phyloP scores from a whole-genome alignment of 1,140 invertebrate species.

The Nymphalis io region DNA sequence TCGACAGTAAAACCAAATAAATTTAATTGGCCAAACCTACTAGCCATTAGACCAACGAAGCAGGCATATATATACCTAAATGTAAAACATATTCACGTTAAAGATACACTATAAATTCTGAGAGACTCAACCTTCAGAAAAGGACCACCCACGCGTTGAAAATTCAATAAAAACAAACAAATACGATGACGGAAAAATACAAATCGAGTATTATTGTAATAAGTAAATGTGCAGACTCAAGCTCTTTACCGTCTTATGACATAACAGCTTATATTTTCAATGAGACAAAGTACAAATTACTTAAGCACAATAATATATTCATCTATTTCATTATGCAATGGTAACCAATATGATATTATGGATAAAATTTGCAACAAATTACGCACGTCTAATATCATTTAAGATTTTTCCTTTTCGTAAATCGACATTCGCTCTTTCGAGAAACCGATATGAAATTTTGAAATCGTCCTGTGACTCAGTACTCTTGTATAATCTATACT shows the following conservation, averaged over 20 bases:
- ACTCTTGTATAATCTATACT: neutral
- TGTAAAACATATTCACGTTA: neutral
- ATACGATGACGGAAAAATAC: constrained; percentile 41
- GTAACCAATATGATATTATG: constrained; percentile 4
- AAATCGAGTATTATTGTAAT: constrained; percentile 29
- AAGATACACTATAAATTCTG: neutral
- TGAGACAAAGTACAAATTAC: neutral
- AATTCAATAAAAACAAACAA: constrained; percentile 41
- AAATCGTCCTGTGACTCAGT: neutral
- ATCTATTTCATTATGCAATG: neutral
- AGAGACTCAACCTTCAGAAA: constrained; percentile 25
- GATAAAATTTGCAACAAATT: constrained; percentile 17
- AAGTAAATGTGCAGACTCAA: constrained; percentile 20
- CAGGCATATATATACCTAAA: too few species aligned
- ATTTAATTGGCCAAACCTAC: too few species aligned
- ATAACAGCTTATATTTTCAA: constrained; percentile 6
- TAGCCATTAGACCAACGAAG: too few species aligned
- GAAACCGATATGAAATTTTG: neutral
- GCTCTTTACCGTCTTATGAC: neutral
- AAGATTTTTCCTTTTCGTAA: constrained; percentile 18
- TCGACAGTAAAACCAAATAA: too few species aligned
- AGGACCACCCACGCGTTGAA: constrained; percentile 37
- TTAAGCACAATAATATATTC: neutral
- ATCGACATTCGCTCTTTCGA: neutral
- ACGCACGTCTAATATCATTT: neutral